These are phyloP conservation scores for Philantomba maxwellii DNA, from an alignment of 2,113 vertebrate genomes.

Conservation along the genomic window DNA sequence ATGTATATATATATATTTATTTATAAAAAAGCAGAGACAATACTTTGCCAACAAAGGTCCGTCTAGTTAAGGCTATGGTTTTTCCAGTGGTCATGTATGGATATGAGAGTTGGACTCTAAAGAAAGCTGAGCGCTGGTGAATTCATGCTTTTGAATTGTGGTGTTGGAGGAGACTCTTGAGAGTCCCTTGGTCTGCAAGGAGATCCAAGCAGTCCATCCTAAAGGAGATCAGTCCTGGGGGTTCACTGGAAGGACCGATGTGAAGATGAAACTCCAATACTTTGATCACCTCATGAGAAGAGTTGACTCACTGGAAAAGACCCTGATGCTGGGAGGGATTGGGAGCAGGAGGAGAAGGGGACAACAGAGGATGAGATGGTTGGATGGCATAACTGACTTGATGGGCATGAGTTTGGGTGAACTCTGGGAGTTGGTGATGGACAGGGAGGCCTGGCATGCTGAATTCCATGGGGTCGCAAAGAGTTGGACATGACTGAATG, in stretches of 20 bases:
- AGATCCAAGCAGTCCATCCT: not conserved
- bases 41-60: not conserved
- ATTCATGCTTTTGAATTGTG: not conserved
- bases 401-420: not conserved
- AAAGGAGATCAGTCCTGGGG: not conserved
- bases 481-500: not conserved
- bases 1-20: not conserved
- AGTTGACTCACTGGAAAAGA: not conserved
- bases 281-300: not conserved
- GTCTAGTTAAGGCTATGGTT: not conserved
- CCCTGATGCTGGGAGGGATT: not conserved
- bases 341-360: not conserved
- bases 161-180: not conserved
- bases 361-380: not conserved
- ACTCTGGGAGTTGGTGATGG: not conserved
- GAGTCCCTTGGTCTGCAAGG: not conserved
- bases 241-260: not conserved
- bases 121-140: fast-evolving
- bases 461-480: not conserved
- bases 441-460: not conserved
- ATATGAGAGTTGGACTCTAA: not conserved
- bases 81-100: not conserved
- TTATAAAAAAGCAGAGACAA: not conserved
- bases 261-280: not conserved
- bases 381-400: not conserved